phyloP scores from a whole-genome alignment of 2,113 vertebrate species.

The Tragelaphus buxtoni region DNA sequence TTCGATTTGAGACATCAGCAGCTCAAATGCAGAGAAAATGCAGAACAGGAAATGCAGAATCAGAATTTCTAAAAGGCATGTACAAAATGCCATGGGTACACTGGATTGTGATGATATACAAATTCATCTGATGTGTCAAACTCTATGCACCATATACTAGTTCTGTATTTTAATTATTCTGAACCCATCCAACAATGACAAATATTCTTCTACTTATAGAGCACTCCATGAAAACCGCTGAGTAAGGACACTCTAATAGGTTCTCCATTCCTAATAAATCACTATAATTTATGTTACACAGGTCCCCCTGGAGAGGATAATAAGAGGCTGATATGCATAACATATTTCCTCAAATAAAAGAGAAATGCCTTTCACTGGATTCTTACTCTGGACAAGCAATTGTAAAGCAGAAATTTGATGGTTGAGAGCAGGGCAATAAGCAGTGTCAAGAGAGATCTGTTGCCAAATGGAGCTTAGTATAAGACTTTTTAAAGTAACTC shows the following conservation, averaged over 20 bases:
- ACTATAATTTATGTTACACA: constrained; percentile 43
- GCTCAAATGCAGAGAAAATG: neutral
- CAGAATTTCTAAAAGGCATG: neutral
- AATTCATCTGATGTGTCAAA: neutral
- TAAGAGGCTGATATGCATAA: constrained; percentile 11
- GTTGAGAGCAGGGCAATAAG: constrained; percentile 27
- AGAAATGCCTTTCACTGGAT: neutral
- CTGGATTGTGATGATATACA: neutral
- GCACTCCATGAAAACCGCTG: neutral
- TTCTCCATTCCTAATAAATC: constrained; percentile 47
- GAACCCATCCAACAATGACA: constrained; percentile 44
- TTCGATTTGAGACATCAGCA: neutral
- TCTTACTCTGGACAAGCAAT: constrained; percentile 19
- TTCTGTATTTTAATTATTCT: constrained; percentile 44
- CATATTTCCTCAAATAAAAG: neutral
- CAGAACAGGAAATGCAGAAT: neutral
- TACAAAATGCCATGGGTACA: neutral
- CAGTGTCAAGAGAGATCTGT: constrained; percentile 43
- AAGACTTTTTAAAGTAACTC: constrained; percentile 41
- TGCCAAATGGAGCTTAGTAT: constrained; percentile 56
- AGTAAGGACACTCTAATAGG: constrained; percentile 18
- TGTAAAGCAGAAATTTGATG: neutral
- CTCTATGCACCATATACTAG: neutral
- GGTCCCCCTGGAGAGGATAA: constrained; percentile 10
- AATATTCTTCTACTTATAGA: constrained; percentile 36